Conservation (phyloP, 2,888 invertebrate genomes). For the Epirrhoe tristata region DNA sequence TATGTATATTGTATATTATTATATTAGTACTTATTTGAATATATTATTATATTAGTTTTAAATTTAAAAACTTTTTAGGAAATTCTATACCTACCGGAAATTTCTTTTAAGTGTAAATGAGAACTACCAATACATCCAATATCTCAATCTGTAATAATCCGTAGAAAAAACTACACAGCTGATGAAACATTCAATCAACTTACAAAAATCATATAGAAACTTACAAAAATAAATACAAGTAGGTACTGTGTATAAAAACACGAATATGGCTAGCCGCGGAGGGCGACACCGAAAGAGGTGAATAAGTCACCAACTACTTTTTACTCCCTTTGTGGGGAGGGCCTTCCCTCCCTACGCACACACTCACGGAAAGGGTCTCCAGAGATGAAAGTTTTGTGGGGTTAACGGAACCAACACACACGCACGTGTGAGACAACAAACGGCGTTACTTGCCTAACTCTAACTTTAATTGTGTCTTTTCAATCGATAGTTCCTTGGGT, state of each 20-base stretch:
- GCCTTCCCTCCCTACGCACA: constrained; percentile 52
- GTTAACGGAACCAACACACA: constrained; percentile 78
- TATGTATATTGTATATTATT: too few species aligned
- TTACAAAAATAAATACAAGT: constrained; percentile 8
- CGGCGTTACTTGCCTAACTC: constrained; percentile 81
- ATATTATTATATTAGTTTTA: too few species aligned
- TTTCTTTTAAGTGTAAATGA: neutral
- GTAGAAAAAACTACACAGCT: neutral
- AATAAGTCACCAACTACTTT: constrained; percentile 84
- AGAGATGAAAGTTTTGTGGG: constrained; percentile 85
- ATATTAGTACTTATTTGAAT: too few species aligned
- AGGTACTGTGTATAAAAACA: constrained; percentile 57
- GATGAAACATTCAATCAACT: constrained; percentile 13
- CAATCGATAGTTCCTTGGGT: constrained; percentile 79
- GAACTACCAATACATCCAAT: neutral
- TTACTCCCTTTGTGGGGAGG: constrained; percentile 82
- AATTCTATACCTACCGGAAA: neutral
- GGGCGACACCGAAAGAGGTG: constrained; percentile 85
- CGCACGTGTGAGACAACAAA: constrained; percentile 79
- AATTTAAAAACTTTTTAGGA: too few species aligned
- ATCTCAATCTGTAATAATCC: neutral
- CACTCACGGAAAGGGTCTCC: constrained; percentile 66
- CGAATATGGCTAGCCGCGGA: constrained; percentile 66
- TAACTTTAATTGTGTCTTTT: constrained; percentile 85
- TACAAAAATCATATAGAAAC: constrained; percentile 9